A percentile compares a stretch with the other conserved stretches of the same genome.
Evolutionary conservation across 2,113 vertebrate species (phyloP).

Genomic region (Podarcis muralis): DNA sequence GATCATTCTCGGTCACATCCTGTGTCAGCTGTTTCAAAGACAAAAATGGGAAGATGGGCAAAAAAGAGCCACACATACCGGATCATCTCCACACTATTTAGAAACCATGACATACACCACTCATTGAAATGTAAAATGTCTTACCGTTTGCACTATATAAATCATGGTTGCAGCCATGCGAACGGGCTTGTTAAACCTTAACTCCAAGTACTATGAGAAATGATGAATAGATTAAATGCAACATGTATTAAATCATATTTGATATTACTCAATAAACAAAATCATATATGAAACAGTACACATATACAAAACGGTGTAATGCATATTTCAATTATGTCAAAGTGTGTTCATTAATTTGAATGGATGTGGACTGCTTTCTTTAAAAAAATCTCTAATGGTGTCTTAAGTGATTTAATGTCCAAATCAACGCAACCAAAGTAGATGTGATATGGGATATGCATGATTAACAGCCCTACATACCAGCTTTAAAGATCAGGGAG

Average conservation of each 20-base stretch:
- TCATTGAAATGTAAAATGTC: neutral
- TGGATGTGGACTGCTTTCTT: neutral
- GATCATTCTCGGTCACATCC: neutral
- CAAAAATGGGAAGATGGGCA: neutral
- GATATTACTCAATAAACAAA: neutral
- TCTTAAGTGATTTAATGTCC: neutral
- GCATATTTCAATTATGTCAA: neutral
- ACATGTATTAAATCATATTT: conserved; percentile 6
- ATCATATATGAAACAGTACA: neutral
- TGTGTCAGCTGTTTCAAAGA: neutral
- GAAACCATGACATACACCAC: neutral
- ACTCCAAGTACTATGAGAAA: conserved; percentile 80
- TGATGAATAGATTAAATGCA: conserved; percentile 9
- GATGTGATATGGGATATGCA: no score
- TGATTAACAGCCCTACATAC: neutral
- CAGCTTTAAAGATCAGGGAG: neutral
- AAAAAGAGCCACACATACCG: neutral
- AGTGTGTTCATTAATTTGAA: neutral
- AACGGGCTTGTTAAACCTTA: conserved; percentile 82
- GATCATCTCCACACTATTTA: neutral
- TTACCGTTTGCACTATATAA: conserved; percentile 84
- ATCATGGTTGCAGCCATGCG: conserved; percentile 80
- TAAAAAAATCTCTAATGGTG: neutral
- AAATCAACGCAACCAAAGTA: no score
- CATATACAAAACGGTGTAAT: neutral